phyloP scores from a whole-genome alignment of 2,113 vertebrate species.

The Formicarius rufipectus region DNA sequence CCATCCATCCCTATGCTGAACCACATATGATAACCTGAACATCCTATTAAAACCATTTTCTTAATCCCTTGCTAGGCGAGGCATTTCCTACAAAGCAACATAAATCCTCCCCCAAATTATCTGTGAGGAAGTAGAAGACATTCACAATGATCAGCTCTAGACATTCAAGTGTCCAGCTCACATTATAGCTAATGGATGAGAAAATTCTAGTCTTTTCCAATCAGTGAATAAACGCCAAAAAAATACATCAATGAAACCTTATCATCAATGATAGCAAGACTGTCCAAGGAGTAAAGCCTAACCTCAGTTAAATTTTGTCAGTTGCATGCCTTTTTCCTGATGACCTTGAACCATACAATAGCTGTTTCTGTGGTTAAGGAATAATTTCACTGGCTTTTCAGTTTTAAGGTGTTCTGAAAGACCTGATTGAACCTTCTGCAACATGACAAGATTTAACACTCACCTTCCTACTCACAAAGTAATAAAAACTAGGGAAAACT shows the following conservation, averaged over 20 bases:
- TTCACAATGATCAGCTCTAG: not conserved
- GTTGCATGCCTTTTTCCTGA: not conserved
- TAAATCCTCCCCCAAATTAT: not conserved
- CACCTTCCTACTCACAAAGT: not conserved
- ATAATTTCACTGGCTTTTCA: not conserved
- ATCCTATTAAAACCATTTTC: not conserved
- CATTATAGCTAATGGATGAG: not conserved
- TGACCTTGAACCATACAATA: not conserved
- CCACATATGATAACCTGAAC: not conserved
- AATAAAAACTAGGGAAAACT: not conserved
- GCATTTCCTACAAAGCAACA: not conserved
- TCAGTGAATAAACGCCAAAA: not conserved
- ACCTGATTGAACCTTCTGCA: not conserved
- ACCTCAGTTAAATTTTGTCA: not conserved
- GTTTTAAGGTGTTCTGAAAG: not conserved
- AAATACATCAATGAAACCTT: not conserved
- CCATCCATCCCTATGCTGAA: not conserved
- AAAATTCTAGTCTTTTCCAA: not conserved
- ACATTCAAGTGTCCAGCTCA: not conserved
- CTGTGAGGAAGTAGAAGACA: not conserved
- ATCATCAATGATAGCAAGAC: not conserved
- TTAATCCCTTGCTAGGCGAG: not conserved
- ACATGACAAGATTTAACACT: not conserved
- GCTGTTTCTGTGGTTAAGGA: not conserved
- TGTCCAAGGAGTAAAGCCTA: not conserved